Evolutionary conservation across 1,140 invertebrate genomes (phyloP), one percentile per base, ranked within the genome.

Genomic region (Forficula auricularia): DNA sequence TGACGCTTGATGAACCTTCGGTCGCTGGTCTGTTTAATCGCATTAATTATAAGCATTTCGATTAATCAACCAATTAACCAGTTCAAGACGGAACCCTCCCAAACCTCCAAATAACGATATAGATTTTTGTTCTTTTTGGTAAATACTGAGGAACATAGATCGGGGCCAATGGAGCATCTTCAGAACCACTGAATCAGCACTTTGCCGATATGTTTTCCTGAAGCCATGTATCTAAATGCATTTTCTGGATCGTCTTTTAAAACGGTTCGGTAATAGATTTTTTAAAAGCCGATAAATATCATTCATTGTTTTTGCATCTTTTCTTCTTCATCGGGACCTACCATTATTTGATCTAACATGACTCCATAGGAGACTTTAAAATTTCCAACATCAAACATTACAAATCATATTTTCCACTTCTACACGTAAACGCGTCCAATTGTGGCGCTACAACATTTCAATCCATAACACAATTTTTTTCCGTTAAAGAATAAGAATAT

Each of bases 381-480:
- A 32, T 16, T 18, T 38, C 9, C 38, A 45, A 53, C 80, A 58
- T 32, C 63, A 57, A 38, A 70, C 71, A 53, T 80, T 75, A 48
- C 15, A 78, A 53, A 58, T 80, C 76, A 53, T 72, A 72, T 61
- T 80, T 80, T 50, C 77, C 77, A 48, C 79, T 77, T 59, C n/a
- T 82, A 78, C 20, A 81, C 52, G 54, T 81, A 79, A 33, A 72
- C 57, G 32, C 78, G 77, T 53, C 75, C 72, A 37, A n/a, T n/a
- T n/a, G n/a, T n/a, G 64, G 56, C 13, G 70, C 72, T 16, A 82
- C n/a, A 53, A 52, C 75, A 71, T 44, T 70, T 55, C n/a, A n/a
- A 80, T 49, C 47, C 70, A 72, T 30, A 72, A 72, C 51, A 73
- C 3, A 79, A 57, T 52, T 75, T 68, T 38, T 71, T 33, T 72